Base-by-base conservation (phyloP, 2,888 invertebrate species). In the Chrysolina oricalcia region DNA sequence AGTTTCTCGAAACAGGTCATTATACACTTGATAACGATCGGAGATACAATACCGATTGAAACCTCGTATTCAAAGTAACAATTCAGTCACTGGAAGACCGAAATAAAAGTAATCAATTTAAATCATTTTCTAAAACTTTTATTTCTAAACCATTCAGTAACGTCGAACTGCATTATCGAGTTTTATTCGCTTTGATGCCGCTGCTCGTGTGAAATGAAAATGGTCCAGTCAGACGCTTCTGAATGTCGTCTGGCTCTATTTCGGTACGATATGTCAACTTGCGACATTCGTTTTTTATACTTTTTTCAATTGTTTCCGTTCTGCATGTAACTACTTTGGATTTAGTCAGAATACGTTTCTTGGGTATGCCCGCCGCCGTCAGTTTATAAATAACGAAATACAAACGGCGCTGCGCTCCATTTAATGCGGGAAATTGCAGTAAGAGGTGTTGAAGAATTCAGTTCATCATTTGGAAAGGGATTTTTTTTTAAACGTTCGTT, bases 301-400 rank as follows among this genome's bases (percentile, higher is more conserved):
- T 74, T 81, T 83, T 83, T 81, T 73, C 76, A 64, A 80, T 80
- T 81, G 82, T 81, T 81, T 81, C 80, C 81, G 80, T 79, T 80
- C 74, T 72, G 65, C 64, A 72, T 68, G 64, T 46, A 64, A 70
- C 73, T 72, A 72, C 27, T 72, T 48, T 63, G 73, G 59, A 72
- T 77, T 79, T 77, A 50, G 74, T 72, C 70, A 17, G 63, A 59
- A 59, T 43, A 70, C 53, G 69, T 70, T 59, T 67, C 72, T 13
- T 40, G 62, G 59, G 65, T 65, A 70, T 69, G 63, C 46, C 43
- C 40, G 50, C 23, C 53, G 21, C 17, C 53, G 48, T 9, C 21
- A 9, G 43, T 46, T 69, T 53, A 65, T 72, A 62, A 64, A 67
- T 62, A 48, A 71, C 75, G 63, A 67, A 67, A 74, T 27, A 59